Conservation (phyloP, 1,140 invertebrate genomes). For the Goniozus legneri region DNA sequence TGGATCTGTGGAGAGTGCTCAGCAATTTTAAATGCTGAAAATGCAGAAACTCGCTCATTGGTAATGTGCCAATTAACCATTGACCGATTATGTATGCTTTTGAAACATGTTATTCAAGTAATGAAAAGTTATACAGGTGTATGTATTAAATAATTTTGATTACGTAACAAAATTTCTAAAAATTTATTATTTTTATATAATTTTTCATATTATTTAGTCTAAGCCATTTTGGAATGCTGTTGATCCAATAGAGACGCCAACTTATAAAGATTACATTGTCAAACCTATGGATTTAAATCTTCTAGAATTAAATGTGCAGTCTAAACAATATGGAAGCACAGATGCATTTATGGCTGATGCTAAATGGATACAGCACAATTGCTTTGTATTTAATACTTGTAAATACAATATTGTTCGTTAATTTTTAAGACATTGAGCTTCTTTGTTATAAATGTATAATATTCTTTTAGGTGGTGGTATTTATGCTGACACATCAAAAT, state of each 20-base stretch:
- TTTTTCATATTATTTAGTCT: conserved; percentile 51
- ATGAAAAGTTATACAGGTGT: conserved; percentile 73
- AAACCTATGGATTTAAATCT: conserved; percentile 80
- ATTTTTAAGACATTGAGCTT: background rate
- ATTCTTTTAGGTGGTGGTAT: conserved; percentile 37
- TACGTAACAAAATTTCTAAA: too few relatives aligned
- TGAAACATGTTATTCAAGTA: conserved; percentile 70
- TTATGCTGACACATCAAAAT: conserved; percentile 68
- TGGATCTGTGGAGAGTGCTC: conserved; percentile 90
- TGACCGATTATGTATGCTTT: conserved; percentile 70
- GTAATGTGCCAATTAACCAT: conserved; percentile 70
- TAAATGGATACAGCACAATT: conserved; percentile 91
- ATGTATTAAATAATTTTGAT: conserved; percentile 36
- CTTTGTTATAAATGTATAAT: background rate
- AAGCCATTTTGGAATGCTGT: conserved; percentile 75
- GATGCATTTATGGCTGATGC: conserved; percentile 85
- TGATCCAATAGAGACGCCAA: conserved; percentile 63
- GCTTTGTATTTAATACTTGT: conserved; percentile 86
- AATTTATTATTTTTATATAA: too few relatives aligned
- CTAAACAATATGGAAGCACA: conserved; percentile 80
- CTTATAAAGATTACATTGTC: conserved; percentile 76
- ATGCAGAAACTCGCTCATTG: conserved; percentile 67
- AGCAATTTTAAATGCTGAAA: conserved; percentile 74
- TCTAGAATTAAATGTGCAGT: conserved; percentile 74
- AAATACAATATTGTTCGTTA: too few relatives aligned